Conservation (phyloP, 2,113 vertebrate genomes). For the Mastomys natalensis region DNA sequence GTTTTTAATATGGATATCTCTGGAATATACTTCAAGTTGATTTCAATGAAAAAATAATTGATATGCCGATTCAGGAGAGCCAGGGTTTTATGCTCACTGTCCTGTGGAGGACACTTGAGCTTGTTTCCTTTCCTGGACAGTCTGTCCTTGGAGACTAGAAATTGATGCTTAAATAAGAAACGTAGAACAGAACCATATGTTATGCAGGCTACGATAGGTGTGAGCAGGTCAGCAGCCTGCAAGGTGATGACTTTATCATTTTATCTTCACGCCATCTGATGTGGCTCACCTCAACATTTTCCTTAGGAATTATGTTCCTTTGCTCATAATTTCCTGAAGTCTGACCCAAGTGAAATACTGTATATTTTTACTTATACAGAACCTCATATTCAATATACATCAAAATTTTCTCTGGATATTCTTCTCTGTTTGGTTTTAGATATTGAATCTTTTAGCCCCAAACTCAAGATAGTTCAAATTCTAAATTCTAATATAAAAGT, state of each 20-base stretch:
- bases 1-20: not conserved
- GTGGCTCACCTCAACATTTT: not conserved
- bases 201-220: not conserved
- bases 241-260: conserved; percentile 63
- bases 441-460: not conserved
- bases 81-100: not conserved
- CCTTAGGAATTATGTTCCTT: not conserved
- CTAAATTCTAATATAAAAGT: not conserved
- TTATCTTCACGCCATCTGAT: not conserved
- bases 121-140: not conserved
- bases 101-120: not conserved
- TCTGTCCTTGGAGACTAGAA: conserved; percentile 52
- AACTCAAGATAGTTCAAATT: not conserved
- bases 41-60: not conserved
- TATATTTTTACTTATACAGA: not conserved
- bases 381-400: not conserved
- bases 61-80: not conserved
- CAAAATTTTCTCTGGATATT: not conserved
- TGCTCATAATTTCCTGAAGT: not conserved
- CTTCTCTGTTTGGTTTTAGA: conserved; percentile 13
- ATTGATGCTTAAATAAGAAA: conserved; percentile 61
- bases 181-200: conserved; percentile 66
- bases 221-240: conserved; percentile 42
- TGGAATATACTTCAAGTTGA: not conserved
- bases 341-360: not conserved